phyloP scores from a whole-genome alignment of 2,113 vertebrate species.

The Hippoglossus stenolepis region DNA sequence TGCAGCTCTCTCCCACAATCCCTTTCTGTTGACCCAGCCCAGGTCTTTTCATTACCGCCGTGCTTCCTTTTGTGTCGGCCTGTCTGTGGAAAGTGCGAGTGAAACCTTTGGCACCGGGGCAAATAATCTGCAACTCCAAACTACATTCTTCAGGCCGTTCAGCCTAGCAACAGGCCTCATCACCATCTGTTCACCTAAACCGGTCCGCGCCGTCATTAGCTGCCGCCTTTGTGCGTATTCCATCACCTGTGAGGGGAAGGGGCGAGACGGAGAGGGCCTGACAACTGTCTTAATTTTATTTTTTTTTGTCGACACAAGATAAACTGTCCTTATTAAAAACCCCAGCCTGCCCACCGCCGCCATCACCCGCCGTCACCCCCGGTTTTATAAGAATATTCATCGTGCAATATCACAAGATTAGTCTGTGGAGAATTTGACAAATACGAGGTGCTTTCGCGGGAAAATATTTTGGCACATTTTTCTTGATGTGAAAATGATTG shows the following conservation, averaged over 20 bases:
- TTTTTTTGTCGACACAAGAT: conserved; percentile 61
- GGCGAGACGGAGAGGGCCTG: conserved; percentile 22
- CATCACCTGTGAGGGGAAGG: conserved; percentile 64
- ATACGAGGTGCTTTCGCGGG: conserved; percentile 66
- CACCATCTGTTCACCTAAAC: conserved; percentile 65
- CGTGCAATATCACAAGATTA: conserved; percentile 77
- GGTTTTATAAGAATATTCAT: conserved; percentile 76
- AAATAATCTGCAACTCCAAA: conserved; percentile 85
- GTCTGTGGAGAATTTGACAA: conserved; percentile 77
- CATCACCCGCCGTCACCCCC: conserved; percentile 30
- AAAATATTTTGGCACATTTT: conserved; percentile 75
- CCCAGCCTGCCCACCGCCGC: conserved; percentile 15
- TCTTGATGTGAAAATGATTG: conserved; percentile 80
- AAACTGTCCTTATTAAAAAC: conserved; percentile 72
- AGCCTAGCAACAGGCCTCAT: conserved; percentile 49
- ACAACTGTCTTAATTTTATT: conserved; percentile 48
- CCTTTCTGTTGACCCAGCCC: conserved; percentile 82
- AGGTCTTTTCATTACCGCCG: conserved; percentile 53
- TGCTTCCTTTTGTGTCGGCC: conserved; percentile 75
- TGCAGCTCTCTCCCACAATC: conserved; percentile 86
- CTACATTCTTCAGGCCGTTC: conserved; percentile 27
- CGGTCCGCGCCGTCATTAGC: conserved; percentile 1
- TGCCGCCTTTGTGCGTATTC: conserved; percentile 15
- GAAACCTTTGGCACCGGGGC: conserved; percentile 87
- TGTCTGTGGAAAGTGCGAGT: conserved; percentile 82